These are phyloP conservation scores for Argyresthia goedartella DNA, from an alignment of 2,888 invertebrate genomes.

Conservation along the genomic window DNA sequence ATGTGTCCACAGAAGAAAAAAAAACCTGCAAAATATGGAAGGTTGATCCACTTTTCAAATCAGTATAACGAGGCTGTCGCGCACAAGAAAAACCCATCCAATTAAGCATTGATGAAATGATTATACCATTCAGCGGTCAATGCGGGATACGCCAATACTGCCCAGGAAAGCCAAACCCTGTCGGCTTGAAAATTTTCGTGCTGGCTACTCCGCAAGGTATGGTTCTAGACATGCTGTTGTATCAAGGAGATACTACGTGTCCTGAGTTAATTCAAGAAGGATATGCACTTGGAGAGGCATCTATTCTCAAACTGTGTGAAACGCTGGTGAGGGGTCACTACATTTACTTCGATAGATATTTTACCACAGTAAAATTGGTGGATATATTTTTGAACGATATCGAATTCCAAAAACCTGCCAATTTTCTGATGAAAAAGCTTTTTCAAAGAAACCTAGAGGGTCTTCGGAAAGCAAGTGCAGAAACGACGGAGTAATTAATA, in stretches of 20 bases:
- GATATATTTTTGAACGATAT: not conserved
- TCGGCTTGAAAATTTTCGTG: slow-evolving; percentile 1
- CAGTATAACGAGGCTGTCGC: not conserved
- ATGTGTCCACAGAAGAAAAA: too few species aligned
- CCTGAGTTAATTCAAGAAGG: not conserved
- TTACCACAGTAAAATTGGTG: slow-evolving; percentile 6
- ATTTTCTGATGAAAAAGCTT: not conserved
- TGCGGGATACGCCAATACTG: slow-evolving; percentile 4
- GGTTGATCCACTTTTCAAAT: not conserved
- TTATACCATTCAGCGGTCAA: not conserved
- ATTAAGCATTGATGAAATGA: not conserved
- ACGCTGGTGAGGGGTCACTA: slow-evolving; percentile 10
- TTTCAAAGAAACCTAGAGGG: not conserved
- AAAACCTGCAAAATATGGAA: too few species aligned
- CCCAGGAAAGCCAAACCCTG: slow-evolving; percentile 3
- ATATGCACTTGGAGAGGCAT: not conserved
- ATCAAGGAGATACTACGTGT: slow-evolving; percentile 2
- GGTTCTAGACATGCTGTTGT: not conserved
- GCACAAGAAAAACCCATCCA: too few species aligned
- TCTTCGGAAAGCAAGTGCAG: not conserved
- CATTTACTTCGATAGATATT: slow-evolving; percentile 12
- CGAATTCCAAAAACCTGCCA: not conserved
- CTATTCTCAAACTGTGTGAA: slow-evolving; percentile 1
- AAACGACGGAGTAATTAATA: not conserved
- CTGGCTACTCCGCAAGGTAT: slow-evolving; percentile 1